These are phyloP conservation scores for Hirtodrosophila alboralis DNA, from an alignment of 2,888 invertebrate genomes.

Conservation along the genomic window DNA sequence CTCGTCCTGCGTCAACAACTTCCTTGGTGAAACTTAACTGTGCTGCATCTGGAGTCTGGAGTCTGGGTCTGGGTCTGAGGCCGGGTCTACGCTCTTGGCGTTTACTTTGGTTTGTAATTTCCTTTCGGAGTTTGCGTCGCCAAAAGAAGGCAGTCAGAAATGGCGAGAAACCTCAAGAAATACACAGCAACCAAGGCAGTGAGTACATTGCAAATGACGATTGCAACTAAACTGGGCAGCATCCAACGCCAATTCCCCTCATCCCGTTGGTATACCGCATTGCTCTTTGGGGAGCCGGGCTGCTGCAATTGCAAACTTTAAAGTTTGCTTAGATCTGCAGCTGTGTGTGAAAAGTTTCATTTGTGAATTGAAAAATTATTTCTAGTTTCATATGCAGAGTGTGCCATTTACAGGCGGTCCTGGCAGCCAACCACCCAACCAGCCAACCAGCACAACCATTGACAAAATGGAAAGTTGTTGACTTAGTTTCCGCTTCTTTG, in stretches of 20 bases:
- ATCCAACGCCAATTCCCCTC: neutral
- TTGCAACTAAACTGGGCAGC: slow-evolving; percentile 55
- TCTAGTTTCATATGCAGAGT: slow-evolving; percentile 69
- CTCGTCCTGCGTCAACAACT: slow-evolving; percentile 76
- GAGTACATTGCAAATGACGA: slow-evolving; percentile 65
- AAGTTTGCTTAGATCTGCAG: slow-evolving; percentile 59
- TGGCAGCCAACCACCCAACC: slow-evolving; percentile 19
- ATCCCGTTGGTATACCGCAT: slow-evolving; percentile 53
- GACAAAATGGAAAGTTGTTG: slow-evolving; percentile 78
- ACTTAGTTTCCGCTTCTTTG: slow-evolving; percentile 67
- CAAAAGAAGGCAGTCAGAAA: slow-evolving; percentile 62
- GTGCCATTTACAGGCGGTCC: slow-evolving; percentile 63
- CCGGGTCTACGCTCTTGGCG: slow-evolving; percentile 59
- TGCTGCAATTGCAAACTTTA: slow-evolving; percentile 65
- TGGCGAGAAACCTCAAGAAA: slow-evolving; percentile 57
- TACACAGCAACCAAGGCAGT: slow-evolving; percentile 30
- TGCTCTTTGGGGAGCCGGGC: slow-evolving; percentile 54
- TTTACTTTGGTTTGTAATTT: slow-evolving; percentile 81
- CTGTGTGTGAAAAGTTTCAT: slow-evolving; percentile 72
- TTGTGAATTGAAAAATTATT: slow-evolving; percentile 78
- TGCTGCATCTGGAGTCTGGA: slow-evolving; percentile 11
- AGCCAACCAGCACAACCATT: slow-evolving; percentile 52
- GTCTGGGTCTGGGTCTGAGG: neutral
- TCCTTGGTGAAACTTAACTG: slow-evolving; percentile 51
- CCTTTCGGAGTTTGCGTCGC: slow-evolving; percentile 70